Conservation (phyloP, 1,140 invertebrate genomes). For the Neocloeon triangulifer region DNA sequence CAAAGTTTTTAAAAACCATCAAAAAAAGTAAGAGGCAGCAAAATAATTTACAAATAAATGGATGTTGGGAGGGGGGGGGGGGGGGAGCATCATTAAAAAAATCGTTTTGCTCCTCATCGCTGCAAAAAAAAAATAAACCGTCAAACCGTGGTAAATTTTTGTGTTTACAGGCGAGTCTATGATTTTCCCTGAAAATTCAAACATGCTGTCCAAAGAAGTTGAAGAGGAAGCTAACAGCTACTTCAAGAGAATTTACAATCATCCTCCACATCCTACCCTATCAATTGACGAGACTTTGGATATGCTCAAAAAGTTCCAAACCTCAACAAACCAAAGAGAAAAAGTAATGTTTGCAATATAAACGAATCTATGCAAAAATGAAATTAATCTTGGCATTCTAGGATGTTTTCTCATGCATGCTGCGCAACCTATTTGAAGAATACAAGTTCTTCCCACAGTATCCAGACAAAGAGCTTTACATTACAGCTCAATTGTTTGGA, state of each 20-base stretch:
- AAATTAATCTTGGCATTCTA: conserved; percentile 12
- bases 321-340: conserved; percentile 70
- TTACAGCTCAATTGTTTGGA: conserved; percentile 93
- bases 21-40: too few species aligned
- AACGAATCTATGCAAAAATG: too few species aligned
- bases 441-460: conserved; percentile 97
- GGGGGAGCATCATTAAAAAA: too few species aligned
- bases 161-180: neutral
- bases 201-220: conserved; percentile 75
- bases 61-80: too few species aligned
- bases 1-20: too few species aligned
- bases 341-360: too few species aligned
- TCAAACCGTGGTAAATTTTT: too few species aligned
- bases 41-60: too few species aligned
- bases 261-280: conserved; percentile 76
- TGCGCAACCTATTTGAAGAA: conserved; percentile 95
- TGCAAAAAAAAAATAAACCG: too few species aligned
- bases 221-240: conserved; percentile 97
- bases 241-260: conserved; percentile 95
- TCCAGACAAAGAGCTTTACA: conserved; percentile 91
- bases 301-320: conserved; percentile 88
- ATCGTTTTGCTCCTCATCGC: too few species aligned
- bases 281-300: conserved; percentile 83
- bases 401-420: conserved; percentile 91
- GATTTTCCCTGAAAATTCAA: conserved; percentile 43